These are phyloP conservation scores for Epinotia ramella DNA, from an alignment of 2,888 invertebrate genomes.

Conservation along the genomic window DNA sequence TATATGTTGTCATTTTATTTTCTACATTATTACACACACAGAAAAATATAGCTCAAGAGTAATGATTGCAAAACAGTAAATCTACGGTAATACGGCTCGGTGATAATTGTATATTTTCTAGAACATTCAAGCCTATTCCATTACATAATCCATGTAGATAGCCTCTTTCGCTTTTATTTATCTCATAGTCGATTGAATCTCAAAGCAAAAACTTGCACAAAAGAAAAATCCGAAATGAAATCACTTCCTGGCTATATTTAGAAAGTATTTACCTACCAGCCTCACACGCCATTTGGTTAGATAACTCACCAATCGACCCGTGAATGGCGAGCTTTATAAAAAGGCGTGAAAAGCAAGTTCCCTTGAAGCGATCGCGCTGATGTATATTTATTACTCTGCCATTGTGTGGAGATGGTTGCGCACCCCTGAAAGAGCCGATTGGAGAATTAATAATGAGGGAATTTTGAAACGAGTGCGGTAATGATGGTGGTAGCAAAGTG, in stretches of 20 bases:
- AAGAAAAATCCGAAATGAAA: conserved; percentile 13
- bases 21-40: background rate
- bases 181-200: conserved; percentile 17
- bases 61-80: background rate
- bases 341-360: conserved; percentile 48
- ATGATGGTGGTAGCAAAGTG: background rate
- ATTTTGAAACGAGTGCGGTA: conserved; percentile 30
- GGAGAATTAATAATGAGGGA: conserved; percentile 43
- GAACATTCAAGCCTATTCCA: background rate
- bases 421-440: conserved; percentile 48
- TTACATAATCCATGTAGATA: background rate
- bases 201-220: conserved; percentile 25
- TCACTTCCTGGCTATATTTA: conserved; percentile 32
- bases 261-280: conserved; percentile 35
- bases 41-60: background rate
- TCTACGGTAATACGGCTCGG: background rate
- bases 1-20: background rate
- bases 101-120: background rate
- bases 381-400: conserved; percentile 53
- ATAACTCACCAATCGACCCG: conserved; percentile 31
- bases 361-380: conserved; percentile 51
- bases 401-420: conserved; percentile 50
- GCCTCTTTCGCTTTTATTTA: conserved; percentile 11
- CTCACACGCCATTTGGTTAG: conserved; percentile 40
- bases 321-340: conserved; percentile 41